Base-by-base conservation (phyloP, 2,888 invertebrate species). In the Drosophila fungiperda region DNA sequence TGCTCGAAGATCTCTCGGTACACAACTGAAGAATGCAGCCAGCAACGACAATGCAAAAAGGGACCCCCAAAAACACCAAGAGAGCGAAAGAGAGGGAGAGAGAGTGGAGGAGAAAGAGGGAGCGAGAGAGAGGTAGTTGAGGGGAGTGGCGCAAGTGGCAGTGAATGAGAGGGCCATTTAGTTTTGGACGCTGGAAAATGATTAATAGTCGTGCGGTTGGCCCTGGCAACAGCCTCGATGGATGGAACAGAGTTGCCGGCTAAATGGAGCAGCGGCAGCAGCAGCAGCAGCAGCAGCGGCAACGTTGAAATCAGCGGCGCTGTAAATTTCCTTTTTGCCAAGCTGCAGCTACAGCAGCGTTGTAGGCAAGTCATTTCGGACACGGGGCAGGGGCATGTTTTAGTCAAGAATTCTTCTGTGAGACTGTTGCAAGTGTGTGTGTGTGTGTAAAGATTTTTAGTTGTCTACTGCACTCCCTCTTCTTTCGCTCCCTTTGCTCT, bases 141-240 rank as follows among this genome's bases (percentile, higher is more conserved):
- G 33, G 26, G 49, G 33, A 35, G 49, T 20, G n/a, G 49, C 42
- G 36, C 49, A 54, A 55, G 74, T 55, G 76, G 79, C 63, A 72
- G 64, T 76, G 69, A 87, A 76, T 63, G 74, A 76, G 80, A 80
- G 66, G 67, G 66, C 78, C 79, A 88, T 77, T 86, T 76, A 86
- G 86, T 86, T 88, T 84, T 84, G 88, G 88, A 86, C 77, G 77
- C 89, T 88, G 89, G 79, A 88, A 84, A 88, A 86, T 84, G 89
- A 84, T 84, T 84, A 84, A 84, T 84, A 84, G 89, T 86, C 84
- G 87, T 86, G 88, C 70, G 75, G 81, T 80, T 83, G 69, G 76
- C 67, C 71, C 72, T 72, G 78, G 64, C 68, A 71, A 68, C 73
- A 55, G 20, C 38, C 64, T 33, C 65, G 64, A 72, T 82, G 83